Evolutionary conservation across 2,888 invertebrate genomes (phyloP).

Genomic region (Cinara cedri): DNA sequence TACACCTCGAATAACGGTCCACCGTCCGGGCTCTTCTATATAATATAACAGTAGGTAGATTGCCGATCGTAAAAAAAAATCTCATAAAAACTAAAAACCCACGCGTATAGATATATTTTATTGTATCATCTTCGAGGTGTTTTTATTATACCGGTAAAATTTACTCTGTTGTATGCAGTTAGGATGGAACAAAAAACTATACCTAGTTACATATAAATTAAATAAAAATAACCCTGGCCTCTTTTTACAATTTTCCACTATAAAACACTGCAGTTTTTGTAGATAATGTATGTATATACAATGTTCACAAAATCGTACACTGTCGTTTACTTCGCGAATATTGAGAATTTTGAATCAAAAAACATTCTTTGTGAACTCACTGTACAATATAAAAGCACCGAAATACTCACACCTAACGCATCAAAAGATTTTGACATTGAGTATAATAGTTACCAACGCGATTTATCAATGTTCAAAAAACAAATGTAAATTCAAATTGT

Average conservation of each 20-base stretch:
- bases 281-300: not conserved
- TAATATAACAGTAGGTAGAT: too few species aligned
- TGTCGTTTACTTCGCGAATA: not conserved
- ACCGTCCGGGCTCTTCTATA: too few species aligned
- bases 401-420: not conserved
- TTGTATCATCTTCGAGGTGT: not conserved
- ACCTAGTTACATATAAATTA: too few species aligned
- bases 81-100: too few species aligned
- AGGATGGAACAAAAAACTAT: too few species aligned
- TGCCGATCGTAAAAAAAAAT: not conserved
- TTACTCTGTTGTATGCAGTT: too few species aligned
- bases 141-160: not conserved
- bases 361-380: conserved; percentile 7
- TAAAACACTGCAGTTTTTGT: not conserved
- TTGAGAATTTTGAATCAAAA: conserved; percentile 14
- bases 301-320: not conserved
- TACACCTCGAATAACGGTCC: too few species aligned
- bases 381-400: not conserved
- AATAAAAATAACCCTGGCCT: too few species aligned
- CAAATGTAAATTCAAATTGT: not conserved
- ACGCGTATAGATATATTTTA: too few species aligned
- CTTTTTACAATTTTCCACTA: conserved; percentile 24
- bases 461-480: not conserved
- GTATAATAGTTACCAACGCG: not conserved
- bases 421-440: not conserved